These are phyloP conservation scores for Hyposmocoma kahamanoa DNA, from an alignment of 1,140 invertebrate species.

Conservation along the genomic window DNA sequence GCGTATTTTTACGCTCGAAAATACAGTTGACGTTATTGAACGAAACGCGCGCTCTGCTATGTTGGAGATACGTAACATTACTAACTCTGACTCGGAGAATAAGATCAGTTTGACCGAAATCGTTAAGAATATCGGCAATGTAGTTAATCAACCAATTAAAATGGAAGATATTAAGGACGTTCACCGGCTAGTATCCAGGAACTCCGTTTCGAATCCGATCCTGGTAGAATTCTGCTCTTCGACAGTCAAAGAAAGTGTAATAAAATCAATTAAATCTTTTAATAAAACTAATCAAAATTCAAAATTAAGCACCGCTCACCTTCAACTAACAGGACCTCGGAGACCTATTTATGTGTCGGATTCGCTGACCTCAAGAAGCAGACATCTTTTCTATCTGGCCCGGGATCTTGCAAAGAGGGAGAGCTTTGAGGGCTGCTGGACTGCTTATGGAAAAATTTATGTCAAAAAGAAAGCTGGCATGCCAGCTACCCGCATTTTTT, in stretches of 20 bases:
- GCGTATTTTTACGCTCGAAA: not conserved
- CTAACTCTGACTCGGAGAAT: not conserved
- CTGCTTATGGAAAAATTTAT: constrained; percentile 12
- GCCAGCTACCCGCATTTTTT: constrained; percentile 3
- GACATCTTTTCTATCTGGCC: constrained; percentile 9
- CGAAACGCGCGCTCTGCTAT: not conserved
- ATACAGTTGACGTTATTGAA: not conserved
- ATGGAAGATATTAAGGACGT: not conserved
- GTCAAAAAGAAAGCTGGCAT: constrained; percentile 5
- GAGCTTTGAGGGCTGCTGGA: constrained; percentile 10
- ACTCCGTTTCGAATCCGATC: not conserved
- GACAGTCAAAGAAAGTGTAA: not conserved
- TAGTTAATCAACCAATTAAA: not conserved
- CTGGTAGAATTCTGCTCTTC: not conserved
- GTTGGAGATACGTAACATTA: not conserved
- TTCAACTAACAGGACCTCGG: not conserved
- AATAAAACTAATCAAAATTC: not conserved
- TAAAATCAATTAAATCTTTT: not conserved
- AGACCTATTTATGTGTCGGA: constrained; percentile 7
- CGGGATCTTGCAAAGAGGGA: constrained; percentile 7
- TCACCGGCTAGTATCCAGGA: not conserved
- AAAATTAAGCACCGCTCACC: not conserved
- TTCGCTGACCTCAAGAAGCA: constrained; percentile 7
- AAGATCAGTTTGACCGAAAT: not conserved
- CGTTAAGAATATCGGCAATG: not conserved